A percentile compares a stretch with the other conserved stretches of the same genome.
phyloP scores from a whole-genome alignment of 2,888 invertebrate species.

The Phortica okadai region DNA sequence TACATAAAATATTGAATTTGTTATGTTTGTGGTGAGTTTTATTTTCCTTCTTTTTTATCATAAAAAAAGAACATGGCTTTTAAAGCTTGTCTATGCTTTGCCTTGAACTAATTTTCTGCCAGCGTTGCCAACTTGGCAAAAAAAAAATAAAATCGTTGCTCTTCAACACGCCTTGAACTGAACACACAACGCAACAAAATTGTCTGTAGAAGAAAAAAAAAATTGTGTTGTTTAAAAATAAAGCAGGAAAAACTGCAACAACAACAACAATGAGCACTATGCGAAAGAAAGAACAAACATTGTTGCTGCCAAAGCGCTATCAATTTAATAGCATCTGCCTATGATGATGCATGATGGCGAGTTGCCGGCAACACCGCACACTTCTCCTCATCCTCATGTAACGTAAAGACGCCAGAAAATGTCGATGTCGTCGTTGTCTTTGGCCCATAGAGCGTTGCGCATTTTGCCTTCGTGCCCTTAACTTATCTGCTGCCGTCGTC shows the following conservation, averaged over 20 bases:
- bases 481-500: slow-evolving; percentile 3
- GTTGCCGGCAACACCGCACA: neutral
- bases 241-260: slow-evolving; percentile 35
- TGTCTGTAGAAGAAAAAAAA: slow-evolving; percentile 23
- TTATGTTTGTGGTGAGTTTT: slow-evolving; percentile 57
- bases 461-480: slow-evolving; percentile 42
- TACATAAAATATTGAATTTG: slow-evolving; percentile 54
- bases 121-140: neutral
- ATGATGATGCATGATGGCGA: slow-evolving; percentile 51
- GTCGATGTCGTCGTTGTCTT: neutral
- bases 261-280: slow-evolving; percentile 38
- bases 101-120: too few relatives aligned
- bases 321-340: slow-evolving; percentile 75
- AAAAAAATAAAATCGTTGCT: neutral
- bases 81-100: too few relatives aligned
- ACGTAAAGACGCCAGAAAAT: slow-evolving; percentile 30
- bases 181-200: slow-evolving; percentile 33
- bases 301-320: slow-evolving; percentile 56
- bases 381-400: slow-evolving; percentile 11
- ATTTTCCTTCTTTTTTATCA: too few relatives aligned
- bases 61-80: too few relatives aligned
- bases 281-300: slow-evolving; percentile 30
- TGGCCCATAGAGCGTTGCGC: neutral
- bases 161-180: slow-evolving; percentile 22
- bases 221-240: neutral